Evolutionary conservation across 2,113 vertebrate genomes (phyloP).

Genomic region (Onychostruthus taczanowskii): DNA sequence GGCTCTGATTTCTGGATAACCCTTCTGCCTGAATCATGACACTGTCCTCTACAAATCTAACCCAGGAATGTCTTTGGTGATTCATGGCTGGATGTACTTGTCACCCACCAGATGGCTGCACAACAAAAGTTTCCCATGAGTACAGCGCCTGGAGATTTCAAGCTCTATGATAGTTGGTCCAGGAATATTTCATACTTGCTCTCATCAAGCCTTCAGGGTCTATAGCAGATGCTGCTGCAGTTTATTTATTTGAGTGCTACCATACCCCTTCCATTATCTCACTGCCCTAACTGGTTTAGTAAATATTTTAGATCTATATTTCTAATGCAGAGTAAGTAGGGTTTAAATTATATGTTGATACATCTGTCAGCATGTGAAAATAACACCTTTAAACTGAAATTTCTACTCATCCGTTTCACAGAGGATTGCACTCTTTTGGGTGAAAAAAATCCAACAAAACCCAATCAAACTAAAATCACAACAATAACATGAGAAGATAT

Average conservation of each 20-base stretch:
- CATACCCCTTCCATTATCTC: neutral
- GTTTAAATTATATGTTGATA: neutral
- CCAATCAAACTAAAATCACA: fast-evolving
- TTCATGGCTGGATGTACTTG: slow-evolving; percentile 33
- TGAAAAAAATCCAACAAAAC: neutral
- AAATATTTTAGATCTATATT: slow-evolving; percentile 19
- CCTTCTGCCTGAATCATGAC: neutral
- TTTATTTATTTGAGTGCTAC: slow-evolving; percentile 19
- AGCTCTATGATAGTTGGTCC: neutral
- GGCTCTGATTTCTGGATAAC: neutral
- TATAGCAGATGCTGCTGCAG: slow-evolving; percentile 29
- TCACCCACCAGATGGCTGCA: slow-evolving; percentile 40
- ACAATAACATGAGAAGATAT: fast-evolving
- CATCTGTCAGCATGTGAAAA: neutral
- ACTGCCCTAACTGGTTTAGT: neutral
- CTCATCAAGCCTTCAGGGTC: neutral
- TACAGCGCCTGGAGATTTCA: slow-evolving; percentile 7
- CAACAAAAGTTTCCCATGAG: slow-evolving; percentile 15
- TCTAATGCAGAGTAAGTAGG: neutral
- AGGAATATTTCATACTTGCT: slow-evolving; percentile 39
- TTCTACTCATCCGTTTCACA: neutral
- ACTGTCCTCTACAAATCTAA: neutral
- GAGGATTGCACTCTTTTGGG: neutral
- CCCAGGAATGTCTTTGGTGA: slow-evolving; percentile 3
- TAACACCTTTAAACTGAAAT: neutral